Percentiles rank a stretch among this genome's conserved stretches.
Evolutionary conservation across 2,888 invertebrate genomes (phyloP).

Genomic region (Standfussiana lucernea): DNA sequence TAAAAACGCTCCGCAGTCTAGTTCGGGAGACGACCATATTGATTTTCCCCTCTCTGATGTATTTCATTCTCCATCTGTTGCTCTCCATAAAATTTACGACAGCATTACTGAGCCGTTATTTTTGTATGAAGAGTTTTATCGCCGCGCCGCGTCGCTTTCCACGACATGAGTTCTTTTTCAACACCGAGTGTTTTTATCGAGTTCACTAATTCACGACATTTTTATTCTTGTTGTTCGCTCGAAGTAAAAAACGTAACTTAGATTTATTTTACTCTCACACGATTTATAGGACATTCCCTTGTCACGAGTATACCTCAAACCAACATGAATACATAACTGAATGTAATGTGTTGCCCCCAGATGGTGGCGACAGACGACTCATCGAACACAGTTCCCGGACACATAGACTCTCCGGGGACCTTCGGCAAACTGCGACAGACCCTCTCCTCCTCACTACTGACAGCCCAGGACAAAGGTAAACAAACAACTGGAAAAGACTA

Average conservation of each 20-base stretch:
- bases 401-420: constrained; percentile 93
- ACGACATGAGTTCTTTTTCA: constrained; percentile 80
- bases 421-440: constrained; percentile 96
- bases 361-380: constrained; percentile 96
- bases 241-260: constrained; percentile 19
- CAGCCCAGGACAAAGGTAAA: constrained; percentile 95
- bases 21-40: constrained; percentile 86
- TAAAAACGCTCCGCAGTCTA: constrained; percentile 81
- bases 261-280: constrained; percentile 28
- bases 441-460: constrained; percentile 94
- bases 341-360: constrained; percentile 84
- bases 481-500: constrained; percentile 25
- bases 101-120: constrained; percentile 89
- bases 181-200: constrained; percentile 77
- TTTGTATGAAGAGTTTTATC: constrained; percentile 89
- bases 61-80: constrained; percentile 90
- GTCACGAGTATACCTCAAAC: neutral
- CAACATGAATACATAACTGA: neutral
- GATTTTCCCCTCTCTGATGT: constrained; percentile 86
- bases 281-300: neutral
- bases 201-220: constrained; percentile 73
- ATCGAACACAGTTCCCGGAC: constrained; percentile 90
- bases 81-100: constrained; percentile 90
- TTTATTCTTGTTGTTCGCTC: constrained; percentile 63
- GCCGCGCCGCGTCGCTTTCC: constrained; percentile 77